Percentiles rank a stretch among this genome's conserved stretches.
Conservation (phyloP, 1,140 invertebrate genomes). For the Drosophila sproati region DNA sequence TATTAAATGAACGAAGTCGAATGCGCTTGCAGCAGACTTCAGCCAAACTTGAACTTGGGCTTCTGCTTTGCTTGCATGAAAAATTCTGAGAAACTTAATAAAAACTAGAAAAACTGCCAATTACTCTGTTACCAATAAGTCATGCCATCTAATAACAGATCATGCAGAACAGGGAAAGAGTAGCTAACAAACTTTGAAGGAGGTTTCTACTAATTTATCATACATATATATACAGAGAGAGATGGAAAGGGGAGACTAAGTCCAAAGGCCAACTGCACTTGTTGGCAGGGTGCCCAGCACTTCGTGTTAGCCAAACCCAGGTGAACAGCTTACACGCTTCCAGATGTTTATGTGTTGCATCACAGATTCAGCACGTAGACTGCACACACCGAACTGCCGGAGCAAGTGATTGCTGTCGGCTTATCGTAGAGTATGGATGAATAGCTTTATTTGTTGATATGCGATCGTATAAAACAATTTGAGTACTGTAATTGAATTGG, state of each 20-base stretch:
- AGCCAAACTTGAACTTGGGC: too few species aligned
- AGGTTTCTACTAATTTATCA: too few species aligned
- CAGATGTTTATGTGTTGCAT: not conserved
- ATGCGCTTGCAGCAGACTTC: too few species aligned
- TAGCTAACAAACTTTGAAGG: not conserved
- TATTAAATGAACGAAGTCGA: too few species aligned
- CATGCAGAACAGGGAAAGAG: not conserved
- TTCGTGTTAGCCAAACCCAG: not conserved
- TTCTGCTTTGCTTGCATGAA: too few species aligned
- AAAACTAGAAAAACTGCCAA: too few species aligned
- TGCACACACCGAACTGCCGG: not conserved
- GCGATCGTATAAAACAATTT: slow-evolving; percentile 19
- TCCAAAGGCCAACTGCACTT: not conserved
- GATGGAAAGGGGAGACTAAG: not conserved
- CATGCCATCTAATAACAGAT: too few species aligned
- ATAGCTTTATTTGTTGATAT: not conserved
- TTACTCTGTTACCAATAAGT: too few species aligned
- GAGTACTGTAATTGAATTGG: slow-evolving; percentile 13
- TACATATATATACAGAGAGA: not conserved
- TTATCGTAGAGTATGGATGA: not conserved
- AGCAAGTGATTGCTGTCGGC: not conserved
- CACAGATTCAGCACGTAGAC: too few species aligned
- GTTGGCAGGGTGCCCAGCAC: not conserved
- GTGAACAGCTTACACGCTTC: not conserved
- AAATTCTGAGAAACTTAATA: too few species aligned